Conservation (phyloP, 2,113 vertebrate genomes). For the Astur gentilis region DNA sequence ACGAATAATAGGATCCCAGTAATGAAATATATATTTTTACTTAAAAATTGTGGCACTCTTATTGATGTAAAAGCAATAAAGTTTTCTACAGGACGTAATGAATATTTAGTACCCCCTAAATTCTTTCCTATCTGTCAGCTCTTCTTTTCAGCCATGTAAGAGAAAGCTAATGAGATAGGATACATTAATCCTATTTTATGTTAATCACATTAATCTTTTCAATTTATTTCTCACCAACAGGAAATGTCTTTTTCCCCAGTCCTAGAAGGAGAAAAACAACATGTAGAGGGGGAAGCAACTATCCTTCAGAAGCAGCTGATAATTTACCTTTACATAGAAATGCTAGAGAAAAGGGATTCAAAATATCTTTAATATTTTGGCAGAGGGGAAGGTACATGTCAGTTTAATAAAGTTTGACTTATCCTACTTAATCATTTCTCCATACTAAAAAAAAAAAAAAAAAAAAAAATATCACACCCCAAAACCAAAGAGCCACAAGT, state of each 20-base stretch:
- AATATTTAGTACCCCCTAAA: neutral
- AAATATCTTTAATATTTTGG: neutral
- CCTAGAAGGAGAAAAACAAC: neutral
- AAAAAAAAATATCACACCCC: neutral
- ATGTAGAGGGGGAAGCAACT: neutral
- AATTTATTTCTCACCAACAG: neutral
- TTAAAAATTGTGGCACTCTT: neutral
- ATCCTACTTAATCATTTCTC: neutral
- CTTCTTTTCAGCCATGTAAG: neutral
- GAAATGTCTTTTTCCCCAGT: neutral
- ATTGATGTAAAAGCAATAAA: neutral
- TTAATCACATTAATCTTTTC: neutral
- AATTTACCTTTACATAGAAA: neutral
- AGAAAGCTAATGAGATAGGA: neutral
- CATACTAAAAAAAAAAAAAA: neutral
- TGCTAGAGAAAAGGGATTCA: neutral
- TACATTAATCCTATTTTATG: neutral
- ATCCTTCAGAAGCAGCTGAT: neutral
- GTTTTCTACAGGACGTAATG: neutral
- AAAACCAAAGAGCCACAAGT: neutral
- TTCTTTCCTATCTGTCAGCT: neutral
- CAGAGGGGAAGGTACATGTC: neutral
- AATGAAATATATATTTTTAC: neutral
- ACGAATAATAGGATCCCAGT: neutral
- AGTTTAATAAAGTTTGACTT: neutral